These are phyloP conservation scores for Trachemys scripta DNA, from an alignment of 2,113 vertebrate species.

Conservation along the genomic window DNA sequence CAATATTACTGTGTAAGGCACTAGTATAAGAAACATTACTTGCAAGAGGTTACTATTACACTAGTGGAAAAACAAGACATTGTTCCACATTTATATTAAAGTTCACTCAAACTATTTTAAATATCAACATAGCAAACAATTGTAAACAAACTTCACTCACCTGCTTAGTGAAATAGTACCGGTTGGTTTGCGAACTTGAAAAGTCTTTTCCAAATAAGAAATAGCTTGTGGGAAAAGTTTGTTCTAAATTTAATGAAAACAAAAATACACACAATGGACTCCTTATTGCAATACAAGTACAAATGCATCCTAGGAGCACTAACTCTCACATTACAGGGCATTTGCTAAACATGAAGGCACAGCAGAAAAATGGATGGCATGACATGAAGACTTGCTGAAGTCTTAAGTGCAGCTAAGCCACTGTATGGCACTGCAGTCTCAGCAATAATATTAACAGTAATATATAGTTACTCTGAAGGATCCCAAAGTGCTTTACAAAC, in stretches of 20 bases:
- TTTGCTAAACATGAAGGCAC: not conserved
- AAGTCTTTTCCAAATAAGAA: constrained; percentile 91
- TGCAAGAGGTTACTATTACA: not conserved
- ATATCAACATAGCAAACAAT: not conserved
- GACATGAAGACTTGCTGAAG: not conserved
- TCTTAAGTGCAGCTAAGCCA: not conserved
- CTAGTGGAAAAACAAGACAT: not conserved
- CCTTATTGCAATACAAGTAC: not conserved
- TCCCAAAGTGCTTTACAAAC: not conserved
- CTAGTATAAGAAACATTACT: not conserved
- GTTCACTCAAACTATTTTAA: rapidly evolving
- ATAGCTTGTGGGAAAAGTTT: constrained; percentile 97
- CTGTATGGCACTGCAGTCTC: not conserved
- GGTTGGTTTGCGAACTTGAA: constrained; percentile 88
- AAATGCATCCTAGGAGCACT: not conserved
- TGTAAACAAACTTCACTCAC: constrained; percentile 72
- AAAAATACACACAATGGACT: not conserved
- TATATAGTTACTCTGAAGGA: not conserved
- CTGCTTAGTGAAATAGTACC: constrained; percentile 93
- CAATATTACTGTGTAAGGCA: not conserved
- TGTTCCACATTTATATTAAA: not conserved
- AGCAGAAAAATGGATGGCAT: not conserved
- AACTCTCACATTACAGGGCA: not conserved
- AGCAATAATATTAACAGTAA: not conserved
- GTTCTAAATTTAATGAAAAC: constrained; percentile 80